Conservation (phyloP, 92 coral and sea anemone genomes). For the Phenganax stokvisi region DNA sequence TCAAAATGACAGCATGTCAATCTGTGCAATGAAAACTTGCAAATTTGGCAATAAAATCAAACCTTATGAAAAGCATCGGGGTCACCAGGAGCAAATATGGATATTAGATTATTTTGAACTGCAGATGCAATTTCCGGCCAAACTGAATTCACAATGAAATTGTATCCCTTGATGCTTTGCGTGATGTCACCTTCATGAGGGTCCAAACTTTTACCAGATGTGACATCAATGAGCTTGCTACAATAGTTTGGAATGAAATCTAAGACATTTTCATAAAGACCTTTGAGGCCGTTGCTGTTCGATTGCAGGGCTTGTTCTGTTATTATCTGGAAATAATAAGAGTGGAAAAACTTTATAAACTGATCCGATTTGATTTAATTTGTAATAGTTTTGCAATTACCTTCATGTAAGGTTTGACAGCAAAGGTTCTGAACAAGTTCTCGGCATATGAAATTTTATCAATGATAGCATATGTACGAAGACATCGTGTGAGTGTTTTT, state of each 20-base stretch:
- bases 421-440: constrained; percentile 75
- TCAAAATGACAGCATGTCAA: not conserved
- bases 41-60: constrained; percentile 10
- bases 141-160: constrained; percentile 87
- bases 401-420: constrained; percentile 91
- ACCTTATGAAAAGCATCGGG: constrained; percentile 96
- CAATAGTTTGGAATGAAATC: constrained; percentile 93
- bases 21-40: too few species aligned
- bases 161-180: constrained; percentile 83
- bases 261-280: constrained; percentile 67
- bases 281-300: constrained; percentile 51
- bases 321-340: constrained; percentile 47
- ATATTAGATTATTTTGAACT: constrained; percentile 65
- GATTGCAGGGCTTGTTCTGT: constrained; percentile 52
- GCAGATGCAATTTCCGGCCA: constrained; percentile 90
- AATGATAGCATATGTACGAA: constrained; percentile 94
- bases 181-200: constrained; percentile 61
- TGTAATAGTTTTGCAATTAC: constrained; percentile 35
- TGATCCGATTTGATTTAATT: not conserved
- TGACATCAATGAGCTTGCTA: constrained; percentile 77
- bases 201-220: constrained; percentile 68
- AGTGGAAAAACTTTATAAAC: not conserved
- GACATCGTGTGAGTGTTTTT: constrained; percentile 70
- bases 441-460: constrained; percentile 95
- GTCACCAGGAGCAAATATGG: constrained; percentile 97